Conservation (phyloP, 92 coral and sea anemone species). For the Blastomussa wellsi region DNA sequence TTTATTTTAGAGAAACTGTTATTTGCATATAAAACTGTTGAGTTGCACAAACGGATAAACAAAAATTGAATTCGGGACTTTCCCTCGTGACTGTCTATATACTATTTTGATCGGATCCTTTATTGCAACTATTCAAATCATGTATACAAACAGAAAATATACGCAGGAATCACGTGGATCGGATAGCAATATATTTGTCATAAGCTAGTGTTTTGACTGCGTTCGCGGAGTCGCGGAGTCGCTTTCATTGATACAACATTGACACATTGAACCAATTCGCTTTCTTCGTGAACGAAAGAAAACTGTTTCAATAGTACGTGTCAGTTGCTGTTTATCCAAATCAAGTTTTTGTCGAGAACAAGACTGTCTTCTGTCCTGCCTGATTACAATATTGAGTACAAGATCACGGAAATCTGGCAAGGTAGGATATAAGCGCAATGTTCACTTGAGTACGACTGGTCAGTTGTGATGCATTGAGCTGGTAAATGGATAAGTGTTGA, state of each 20-base stretch:
- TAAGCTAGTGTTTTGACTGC: not conserved
- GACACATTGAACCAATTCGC: no score
- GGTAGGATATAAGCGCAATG: not conserved
- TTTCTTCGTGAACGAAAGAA: not conserved
- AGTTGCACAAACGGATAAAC: no score
- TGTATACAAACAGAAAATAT: not conserved
- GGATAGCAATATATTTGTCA: not conserved
- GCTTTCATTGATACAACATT: no score
- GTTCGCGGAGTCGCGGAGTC: not conserved
- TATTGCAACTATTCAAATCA: not conserved
- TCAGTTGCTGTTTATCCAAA: not conserved
- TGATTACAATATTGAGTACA: not conserved
- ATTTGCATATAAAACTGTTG: no score
- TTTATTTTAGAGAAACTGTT: no score
- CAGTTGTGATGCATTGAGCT: not conserved
- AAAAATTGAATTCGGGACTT: no score
- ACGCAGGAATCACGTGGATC: not conserved
- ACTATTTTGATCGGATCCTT: not conserved
- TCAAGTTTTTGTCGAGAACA: not conserved
- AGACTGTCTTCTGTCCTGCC: no score
- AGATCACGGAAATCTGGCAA: not conserved
- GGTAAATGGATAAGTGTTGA: not conserved
- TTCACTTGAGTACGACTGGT: not conserved
- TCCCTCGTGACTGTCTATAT: not conserved
- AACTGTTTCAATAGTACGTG: not conserved